phyloP scores from a whole-genome alignment of 2,113 vertebrate species.

The Vimba vimba region DNA sequence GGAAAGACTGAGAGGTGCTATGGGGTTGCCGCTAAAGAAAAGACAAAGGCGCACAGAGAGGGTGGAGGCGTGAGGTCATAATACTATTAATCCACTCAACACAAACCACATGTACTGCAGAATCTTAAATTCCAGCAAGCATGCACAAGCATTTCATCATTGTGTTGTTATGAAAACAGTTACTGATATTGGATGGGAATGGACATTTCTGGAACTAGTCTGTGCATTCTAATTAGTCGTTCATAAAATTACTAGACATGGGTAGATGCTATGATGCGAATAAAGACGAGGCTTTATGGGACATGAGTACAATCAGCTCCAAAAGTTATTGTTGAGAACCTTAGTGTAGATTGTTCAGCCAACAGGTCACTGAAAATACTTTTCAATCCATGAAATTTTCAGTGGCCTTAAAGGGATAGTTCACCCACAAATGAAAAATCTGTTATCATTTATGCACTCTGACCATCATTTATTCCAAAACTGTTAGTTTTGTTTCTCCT shows the following conservation, averaged over 20 bases:
- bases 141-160: not conserved
- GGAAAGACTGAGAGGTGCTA: not conserved
- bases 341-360: not conserved
- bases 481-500: not conserved
- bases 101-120: slow-evolving; percentile 44
- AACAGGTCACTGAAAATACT: not conserved
- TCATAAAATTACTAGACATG: not conserved
- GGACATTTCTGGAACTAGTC: not conserved
- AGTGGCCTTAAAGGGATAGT: not conserved
- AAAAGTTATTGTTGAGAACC: not conserved
- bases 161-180: not conserved
- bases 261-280: not conserved
- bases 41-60: not conserved
- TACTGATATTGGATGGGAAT: not conserved
- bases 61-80: slow-evolving; percentile 37
- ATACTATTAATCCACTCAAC: slow-evolving; percentile 48
- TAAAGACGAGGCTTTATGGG: not conserved
- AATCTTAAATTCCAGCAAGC: slow-evolving; percentile 42
- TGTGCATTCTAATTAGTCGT: not conserved
- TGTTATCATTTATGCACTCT: not conserved
- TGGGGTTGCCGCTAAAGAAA: not conserved
- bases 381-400: not conserved
- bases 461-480: not conserved
- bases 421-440: not conserved
- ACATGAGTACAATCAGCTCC: not conserved